A percentile compares a stretch with the other conserved stretches of the same genome.
Conservation (phyloP, 2,797 vertebrate genomes). For the Anas bernieri region DNA sequence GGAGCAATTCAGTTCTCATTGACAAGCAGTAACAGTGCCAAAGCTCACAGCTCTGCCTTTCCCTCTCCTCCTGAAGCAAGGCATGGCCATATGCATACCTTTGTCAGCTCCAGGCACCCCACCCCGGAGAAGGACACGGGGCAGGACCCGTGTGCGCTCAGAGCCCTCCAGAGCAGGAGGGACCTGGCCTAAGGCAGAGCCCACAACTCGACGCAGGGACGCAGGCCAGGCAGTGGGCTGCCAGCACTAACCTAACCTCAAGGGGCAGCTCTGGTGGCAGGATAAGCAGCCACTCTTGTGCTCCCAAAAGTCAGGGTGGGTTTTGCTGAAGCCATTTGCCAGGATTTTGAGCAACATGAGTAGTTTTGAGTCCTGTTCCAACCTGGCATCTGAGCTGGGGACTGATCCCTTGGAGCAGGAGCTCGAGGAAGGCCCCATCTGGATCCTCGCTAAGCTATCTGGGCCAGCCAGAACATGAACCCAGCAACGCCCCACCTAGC, state of each 20-base stretch:
- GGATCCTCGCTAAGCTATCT: rapidly evolving
- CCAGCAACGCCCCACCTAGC: not conserved
- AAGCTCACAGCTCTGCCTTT: not conserved
- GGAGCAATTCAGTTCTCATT: rapidly evolving
- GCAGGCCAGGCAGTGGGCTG: not conserved
- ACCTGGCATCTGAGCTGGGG: not conserved
- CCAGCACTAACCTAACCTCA: not conserved
- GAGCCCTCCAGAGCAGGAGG: not conserved
- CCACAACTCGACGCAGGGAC: not conserved
- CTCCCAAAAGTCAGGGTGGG: not conserved
- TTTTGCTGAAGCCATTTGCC: rapidly evolving
- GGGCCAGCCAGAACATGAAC: not conserved
- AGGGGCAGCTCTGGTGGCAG: not conserved
- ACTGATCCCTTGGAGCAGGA: rapidly evolving
- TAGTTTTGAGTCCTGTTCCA: not conserved
- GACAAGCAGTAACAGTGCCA: not conserved
- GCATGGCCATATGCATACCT: rapidly evolving
- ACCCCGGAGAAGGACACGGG: rapidly evolving
- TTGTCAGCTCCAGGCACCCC: not conserved
- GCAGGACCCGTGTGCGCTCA: not conserved
- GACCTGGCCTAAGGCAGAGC: no score
- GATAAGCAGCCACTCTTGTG: not conserved
- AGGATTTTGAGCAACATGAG: not conserved
- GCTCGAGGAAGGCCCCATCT: not conserved
- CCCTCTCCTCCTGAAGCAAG: not conserved